These are phyloP conservation scores for Zoanthus sociatus DNA, from an alignment of 92 coral and sea anemone species.

Conservation along the genomic window DNA sequence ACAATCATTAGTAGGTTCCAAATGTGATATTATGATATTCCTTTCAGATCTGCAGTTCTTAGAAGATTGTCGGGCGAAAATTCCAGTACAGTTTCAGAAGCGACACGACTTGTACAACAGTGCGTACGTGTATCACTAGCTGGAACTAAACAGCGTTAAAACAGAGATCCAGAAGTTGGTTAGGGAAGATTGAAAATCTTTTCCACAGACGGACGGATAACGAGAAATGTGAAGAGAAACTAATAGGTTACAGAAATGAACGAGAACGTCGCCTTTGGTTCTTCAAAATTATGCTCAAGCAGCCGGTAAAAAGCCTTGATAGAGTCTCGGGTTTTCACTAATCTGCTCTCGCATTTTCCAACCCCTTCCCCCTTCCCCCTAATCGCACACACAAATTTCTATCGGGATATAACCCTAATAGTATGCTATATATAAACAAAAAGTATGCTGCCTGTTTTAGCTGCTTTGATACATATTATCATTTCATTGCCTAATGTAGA, in stretches of 20 bases:
- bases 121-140: constrained; percentile 27
- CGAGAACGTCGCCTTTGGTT: background rate
- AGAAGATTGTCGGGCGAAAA: constrained; percentile 82
- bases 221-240: background rate
- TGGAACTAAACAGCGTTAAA: no score
- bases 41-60: constrained; percentile 77
- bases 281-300: background rate
- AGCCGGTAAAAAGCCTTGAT: no score
- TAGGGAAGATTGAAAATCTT: background rate
- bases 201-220: background rate
- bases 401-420: no score
- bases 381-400: no score
- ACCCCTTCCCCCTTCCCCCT: no score
- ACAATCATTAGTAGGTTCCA: no score
- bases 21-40: background rate
- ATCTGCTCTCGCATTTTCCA: no score
- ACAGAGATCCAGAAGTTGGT: background rate
- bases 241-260: background rate
- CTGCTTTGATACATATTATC: no score
- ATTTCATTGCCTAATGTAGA: no score
- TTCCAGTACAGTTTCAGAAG: constrained; percentile 91
- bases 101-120: constrained; percentile 85
- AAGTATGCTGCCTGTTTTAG: no score
- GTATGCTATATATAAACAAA: no score
- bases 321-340: no score